Base-by-base conservation (phyloP, 1,140 invertebrate genomes). In the Brachionus rotundiformis region DNA sequence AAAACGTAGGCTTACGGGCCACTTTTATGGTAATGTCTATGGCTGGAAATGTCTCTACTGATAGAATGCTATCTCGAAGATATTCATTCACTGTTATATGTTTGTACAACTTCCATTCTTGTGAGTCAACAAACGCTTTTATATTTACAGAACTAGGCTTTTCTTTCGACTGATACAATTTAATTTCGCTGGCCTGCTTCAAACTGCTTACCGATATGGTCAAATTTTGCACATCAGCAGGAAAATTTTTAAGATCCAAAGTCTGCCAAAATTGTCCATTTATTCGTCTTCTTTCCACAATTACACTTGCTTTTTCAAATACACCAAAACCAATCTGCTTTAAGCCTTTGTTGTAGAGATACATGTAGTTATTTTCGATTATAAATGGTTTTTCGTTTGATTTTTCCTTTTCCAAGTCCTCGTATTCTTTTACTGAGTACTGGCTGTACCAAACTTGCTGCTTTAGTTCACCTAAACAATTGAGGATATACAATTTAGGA, bases 71-170 rank as follows among this genome's bases (percentile, higher is more conserved):
- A 31, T 77, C 47, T 36, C 29, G 31, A 19, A 59, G 16, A 23
- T 54, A 54, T 10, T 77, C 47, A 10, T 29, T 54, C 16, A 33
- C 47, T 19, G 44, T 54, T 13, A 77, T n/a, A 10, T 77, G 73
- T 16, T 77, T 54, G 27, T 77, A 77, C 36, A 77, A 59, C n/a
- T 54, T 54, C 73, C 73, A 77, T 54, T 77, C 73, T 59, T 77
- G 73, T 54, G 44, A 54, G 23, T 77, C 73, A 33, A 54, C 47
- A 77, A 77, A 77, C 1, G 44, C 44, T 54, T 41, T 54, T 77
- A 54, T 54, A 19, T 77, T 77, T 7, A 77, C 44, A 31, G 29
- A 54, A n/a, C 44, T 54, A 1, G 29, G 44, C 19, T 54, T 77
- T 54, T 77, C 29, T 33, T 54, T 54, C 7, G 27, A 33, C 10